These are phyloP conservation scores for Caenorhabditis sp. DNA, from an alignment of 2,888 invertebrate genomes.

Conservation along the genomic window DNA sequence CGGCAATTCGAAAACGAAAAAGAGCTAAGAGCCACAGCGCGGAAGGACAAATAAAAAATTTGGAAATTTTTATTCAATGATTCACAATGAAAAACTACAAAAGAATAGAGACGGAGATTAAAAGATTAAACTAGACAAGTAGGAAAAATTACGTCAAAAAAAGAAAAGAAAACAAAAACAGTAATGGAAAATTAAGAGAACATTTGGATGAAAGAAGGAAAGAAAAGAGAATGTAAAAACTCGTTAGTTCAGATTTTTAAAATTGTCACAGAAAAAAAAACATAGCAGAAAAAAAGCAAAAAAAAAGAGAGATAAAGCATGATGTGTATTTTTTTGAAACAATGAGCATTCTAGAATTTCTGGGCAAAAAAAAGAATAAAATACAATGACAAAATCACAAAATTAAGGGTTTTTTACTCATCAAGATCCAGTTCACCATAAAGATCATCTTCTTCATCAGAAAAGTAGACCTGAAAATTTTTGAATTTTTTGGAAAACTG, in stretches of 20 bases:
- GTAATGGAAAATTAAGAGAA: background rate
- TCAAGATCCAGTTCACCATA: constrained; percentile 37
- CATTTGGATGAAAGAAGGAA: background rate
- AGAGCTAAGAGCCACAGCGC: constrained; percentile 33
- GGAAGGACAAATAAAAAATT: constrained; percentile 17
- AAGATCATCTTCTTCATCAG: constrained; percentile 57
- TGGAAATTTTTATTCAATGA: background rate
- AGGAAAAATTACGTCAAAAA: too few relatives aligned
- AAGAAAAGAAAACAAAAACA: background rate
- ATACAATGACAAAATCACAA: background rate
- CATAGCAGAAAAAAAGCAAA: too few relatives aligned
- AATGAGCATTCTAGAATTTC: background rate
- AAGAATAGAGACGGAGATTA: background rate
- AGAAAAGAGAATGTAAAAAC: background rate
- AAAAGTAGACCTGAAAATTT: constrained; percentile 52
- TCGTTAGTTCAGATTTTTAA: background rate
- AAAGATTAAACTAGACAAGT: background rate
- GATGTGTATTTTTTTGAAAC: constrained; percentile 10
- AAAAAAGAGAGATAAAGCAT: constrained; percentile 24
- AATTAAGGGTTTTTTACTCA: constrained; percentile 5
- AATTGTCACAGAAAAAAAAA: background rate
- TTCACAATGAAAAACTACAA: background rate
- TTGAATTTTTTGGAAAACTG: background rate
- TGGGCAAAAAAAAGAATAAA: constrained; percentile 7
- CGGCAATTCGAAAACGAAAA: constrained; percentile 92